Base-by-base conservation (phyloP, 2,113 vertebrate genomes). In the Oreotrochilus melanogaster region DNA sequence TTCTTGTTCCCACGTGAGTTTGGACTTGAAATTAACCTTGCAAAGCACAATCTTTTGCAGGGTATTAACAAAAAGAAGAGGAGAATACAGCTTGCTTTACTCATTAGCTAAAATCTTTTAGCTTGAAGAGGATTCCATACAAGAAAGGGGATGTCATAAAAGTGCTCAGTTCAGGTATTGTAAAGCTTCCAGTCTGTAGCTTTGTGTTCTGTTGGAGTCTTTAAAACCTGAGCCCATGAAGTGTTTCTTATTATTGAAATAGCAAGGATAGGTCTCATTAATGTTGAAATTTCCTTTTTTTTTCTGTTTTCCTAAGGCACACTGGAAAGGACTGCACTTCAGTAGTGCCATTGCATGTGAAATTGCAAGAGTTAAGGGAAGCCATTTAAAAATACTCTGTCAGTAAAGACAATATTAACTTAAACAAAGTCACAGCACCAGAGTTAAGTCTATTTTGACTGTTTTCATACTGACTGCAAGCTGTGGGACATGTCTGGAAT, bases 11-110 rank as follows among this genome's bases (percentile, higher is more conserved):
- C 90, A 5, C 78, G 88, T 42, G 94, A 90, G 70, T 88, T 76
- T 84, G 35, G 92, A 86, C 88, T 96, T 78, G 87, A 92, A 93
- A 61, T 67, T 89, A 94, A 91, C 89, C 92, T 96, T 58, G 50
- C 69, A 48, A 88, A 89, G 58, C 60, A 21, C 74, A 56, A 1
- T 90, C 83, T 78, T 91, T 89, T 57, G 67, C 43, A 66, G 78
- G 78, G 43, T 56, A 74, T 80, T 94, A 83, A 70, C 64, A 39
- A 61, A 69, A 91, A 91, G 61, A 72, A 80, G 43, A 76, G 58
- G 50, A 88, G 89, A 90, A 58, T 67, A 51, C 43, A 74, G 74
- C 56, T 94, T 86, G 23, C n/a, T 60, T 85, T 74, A 25, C 61
- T 92, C 17, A 37, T 90, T 62, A 54, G 27, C 42, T 93, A 33